Base-by-base conservation (phyloP, 2,113 vertebrate genomes). In the Amphilophus citrinellus region DNA sequence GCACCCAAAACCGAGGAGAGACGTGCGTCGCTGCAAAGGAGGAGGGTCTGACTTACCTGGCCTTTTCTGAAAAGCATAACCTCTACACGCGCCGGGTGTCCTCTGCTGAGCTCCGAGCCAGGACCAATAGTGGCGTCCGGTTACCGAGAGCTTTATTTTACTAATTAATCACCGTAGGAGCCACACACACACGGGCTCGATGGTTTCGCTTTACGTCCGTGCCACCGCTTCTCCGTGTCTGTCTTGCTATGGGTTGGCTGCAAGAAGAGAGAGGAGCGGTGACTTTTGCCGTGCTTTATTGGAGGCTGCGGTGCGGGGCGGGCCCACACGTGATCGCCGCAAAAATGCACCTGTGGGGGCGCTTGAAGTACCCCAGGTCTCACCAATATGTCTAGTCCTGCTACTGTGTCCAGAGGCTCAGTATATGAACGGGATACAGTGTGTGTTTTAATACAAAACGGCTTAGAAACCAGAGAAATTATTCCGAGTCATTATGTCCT, bases 241-340 rank as follows among this genome's bases (percentile, higher is more conserved):
- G 63, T 32, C 39, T 79, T 61, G 42, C 4, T 10, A 81, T 59
- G 82, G 76, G 27, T 22, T 68, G 80, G 13, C 47, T 61, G 66
- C 77, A 37, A 18, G 79, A 2, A 85, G 81, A 85, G 86, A 90
- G 77, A 18, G 59, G 65, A 82, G 83, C 82, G 61, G 18, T 32
- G 87, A 91, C 90, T 91, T 91, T 91, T 89, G 63, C 83, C 87
- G 44, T 18, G 86, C 87, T 93, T 95, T 94, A 95, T 93, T 93
- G 93, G 93, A 89, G 76, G 91, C 79, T 35, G 76, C 18, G 37
- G 76, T 77, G 82, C 61, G 87, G 94, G 94, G 95, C 94, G 91
- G 87, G 90, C 76, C 82, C 81, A 37, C 90, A 91, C 85, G 83
- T 92, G 89, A 89, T 65, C 87, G 20, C 66, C 18, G 85, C 84